Conservation (phyloP, 2,797 vertebrate species). For the Channallabes apus region DNA sequence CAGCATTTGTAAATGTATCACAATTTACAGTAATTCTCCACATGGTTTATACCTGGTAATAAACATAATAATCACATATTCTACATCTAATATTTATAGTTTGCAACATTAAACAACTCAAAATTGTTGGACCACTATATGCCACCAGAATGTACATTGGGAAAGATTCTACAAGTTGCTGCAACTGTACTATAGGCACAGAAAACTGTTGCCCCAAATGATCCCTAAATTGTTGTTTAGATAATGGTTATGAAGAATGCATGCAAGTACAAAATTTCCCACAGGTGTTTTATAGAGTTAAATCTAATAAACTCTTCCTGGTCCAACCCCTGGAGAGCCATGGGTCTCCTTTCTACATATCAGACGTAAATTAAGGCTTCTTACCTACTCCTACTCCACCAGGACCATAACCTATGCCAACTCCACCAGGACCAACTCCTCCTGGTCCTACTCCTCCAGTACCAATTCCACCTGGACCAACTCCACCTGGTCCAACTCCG, state of each 20-base stretch:
- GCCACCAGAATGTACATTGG: neutral
- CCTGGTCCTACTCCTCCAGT: neutral
- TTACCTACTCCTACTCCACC: slow-evolving; percentile 47
- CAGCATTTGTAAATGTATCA: neutral
- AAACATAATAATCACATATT: neutral
- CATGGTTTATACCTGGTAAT: neutral
- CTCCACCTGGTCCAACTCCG: slow-evolving; percentile 21
- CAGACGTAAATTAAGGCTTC: neutral
- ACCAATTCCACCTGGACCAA: neutral
- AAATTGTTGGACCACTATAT: neutral
- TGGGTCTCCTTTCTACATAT: neutral
- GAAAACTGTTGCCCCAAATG: neutral
- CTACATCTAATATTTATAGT: neutral
- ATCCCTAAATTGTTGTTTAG: neutral
- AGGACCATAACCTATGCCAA: slow-evolving; percentile 44
- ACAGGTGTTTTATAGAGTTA: neutral
- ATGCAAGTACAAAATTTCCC: neutral
- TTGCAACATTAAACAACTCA: neutral
- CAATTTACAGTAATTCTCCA: neutral
- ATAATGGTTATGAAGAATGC: neutral
- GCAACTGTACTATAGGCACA: neutral
- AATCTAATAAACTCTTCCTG: neutral
- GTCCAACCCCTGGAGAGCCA: too few species aligned
- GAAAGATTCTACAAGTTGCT: neutral
- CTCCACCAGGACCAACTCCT: neutral